A percentile compares a stretch with the other conserved stretches of the same genome.
These are phyloP conservation scores for Eurypyga helias DNA, from an alignment of 2,113 vertebrate species.

Conservation along the genomic window DNA sequence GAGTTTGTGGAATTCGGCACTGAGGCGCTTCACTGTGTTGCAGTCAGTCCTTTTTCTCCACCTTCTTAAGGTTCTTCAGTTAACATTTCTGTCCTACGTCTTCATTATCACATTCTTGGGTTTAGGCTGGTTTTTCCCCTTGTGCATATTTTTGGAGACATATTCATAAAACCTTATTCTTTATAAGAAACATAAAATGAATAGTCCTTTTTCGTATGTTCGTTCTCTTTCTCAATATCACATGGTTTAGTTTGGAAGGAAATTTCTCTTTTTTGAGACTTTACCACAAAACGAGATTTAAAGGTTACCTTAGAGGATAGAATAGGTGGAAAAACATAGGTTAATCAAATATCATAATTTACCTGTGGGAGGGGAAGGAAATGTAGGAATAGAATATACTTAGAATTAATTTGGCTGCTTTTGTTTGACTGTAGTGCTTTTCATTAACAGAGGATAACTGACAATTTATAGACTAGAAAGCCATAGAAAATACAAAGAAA, in stretches of 20 bases:
- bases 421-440: neutral
- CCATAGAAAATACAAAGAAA: neutral
- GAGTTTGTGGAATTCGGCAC: neutral
- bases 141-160: neutral
- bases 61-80: neutral
- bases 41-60: neutral
- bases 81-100: neutral
- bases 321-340: neutral
- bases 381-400: neutral
- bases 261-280: neutral
- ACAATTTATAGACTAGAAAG: neutral
- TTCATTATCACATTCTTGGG: neutral
- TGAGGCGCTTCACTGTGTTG: neutral
- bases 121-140: neutral
- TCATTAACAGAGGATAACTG: neutral
- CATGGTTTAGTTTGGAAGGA: neutral
- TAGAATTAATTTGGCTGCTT: neutral
- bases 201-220: neutral
- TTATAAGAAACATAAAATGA: neutral
- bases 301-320: neutral
- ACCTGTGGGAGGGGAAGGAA: neutral
- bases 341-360: neutral
- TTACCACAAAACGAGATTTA: neutral
- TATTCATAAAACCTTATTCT: neutral
- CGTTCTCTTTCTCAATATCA: neutral